Conservation (phyloP, 2,113 vertebrate species). For the Helogale parvula region DNA sequence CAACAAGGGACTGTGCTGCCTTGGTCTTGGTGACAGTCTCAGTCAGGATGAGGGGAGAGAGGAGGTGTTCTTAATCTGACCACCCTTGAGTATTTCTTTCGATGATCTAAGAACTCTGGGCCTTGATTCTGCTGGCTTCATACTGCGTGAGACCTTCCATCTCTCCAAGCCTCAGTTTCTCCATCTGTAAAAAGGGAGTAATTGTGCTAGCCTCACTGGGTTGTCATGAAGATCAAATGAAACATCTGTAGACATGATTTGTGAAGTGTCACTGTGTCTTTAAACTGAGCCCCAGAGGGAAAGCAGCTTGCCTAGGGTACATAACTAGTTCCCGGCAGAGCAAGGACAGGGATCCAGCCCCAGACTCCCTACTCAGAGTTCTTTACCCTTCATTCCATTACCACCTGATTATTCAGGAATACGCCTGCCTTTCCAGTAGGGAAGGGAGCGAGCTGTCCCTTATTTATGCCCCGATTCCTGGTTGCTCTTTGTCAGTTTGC, state of each 20-base stretch:
- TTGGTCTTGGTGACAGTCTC: background rate
- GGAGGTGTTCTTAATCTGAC: background rate
- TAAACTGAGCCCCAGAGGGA: background rate
- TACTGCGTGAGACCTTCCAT: background rate
- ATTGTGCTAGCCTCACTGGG: background rate
- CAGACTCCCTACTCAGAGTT: background rate
- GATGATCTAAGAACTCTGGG: background rate
- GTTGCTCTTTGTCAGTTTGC: background rate
- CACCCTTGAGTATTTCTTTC: background rate
- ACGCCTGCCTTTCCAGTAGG: background rate
- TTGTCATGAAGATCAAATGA: background rate
- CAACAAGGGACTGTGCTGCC: background rate
- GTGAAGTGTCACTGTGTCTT: conserved; percentile 15
- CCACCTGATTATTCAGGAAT: background rate
- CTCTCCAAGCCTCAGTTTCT: conserved; percentile 15
- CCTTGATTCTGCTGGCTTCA: background rate
- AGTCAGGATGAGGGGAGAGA: background rate
- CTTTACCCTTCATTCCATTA: background rate
- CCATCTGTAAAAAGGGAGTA: conserved; percentile 29
- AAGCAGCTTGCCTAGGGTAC: background rate
- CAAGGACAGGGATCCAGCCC: background rate
- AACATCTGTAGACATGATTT: background rate
- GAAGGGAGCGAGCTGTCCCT: background rate
- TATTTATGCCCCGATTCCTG: background rate
- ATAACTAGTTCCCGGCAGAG: background rate